Conservation (phyloP, 2,797 vertebrate genomes). For the Anas capensis region DNA sequence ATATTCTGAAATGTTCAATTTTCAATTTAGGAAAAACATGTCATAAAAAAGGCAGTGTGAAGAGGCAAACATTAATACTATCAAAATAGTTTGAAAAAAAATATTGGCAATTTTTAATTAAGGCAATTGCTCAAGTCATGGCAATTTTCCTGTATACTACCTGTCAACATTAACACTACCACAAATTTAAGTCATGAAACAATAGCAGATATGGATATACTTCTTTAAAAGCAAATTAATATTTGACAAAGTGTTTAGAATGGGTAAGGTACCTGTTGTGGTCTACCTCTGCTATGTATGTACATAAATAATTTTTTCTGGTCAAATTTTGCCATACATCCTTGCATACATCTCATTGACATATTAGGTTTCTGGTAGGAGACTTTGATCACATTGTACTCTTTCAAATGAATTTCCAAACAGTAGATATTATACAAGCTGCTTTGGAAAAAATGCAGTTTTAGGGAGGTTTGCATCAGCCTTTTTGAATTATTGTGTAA, state of each 20-base stretch:
- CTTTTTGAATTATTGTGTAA: neutral
- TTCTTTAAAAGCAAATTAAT: neutral
- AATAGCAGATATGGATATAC: neutral
- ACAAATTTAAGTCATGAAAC: neutral
- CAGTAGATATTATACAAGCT: neutral
- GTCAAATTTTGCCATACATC: neutral
- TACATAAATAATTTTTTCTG: neutral
- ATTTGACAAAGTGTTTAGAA: neutral
- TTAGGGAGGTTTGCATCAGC: neutral
- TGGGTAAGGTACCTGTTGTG: neutral
- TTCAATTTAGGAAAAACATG: neutral
- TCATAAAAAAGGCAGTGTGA: neutral
- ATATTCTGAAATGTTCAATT: slow-evolving; percentile 16
- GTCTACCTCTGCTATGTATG: rapidly evolving
- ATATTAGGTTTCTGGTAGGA: neutral
- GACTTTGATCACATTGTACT: neutral
- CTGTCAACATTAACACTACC: neutral
- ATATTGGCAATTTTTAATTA: neutral
- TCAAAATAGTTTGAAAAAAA: neutral
- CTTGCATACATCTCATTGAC: neutral
- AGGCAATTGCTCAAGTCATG: neutral
- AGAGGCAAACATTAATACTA: neutral
- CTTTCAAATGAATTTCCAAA: neutral
- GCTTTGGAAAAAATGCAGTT: neutral
- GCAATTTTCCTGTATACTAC: neutral